phyloP scores from a whole-genome alignment of 2,113 vertebrate genomes.

The Myanophis thanlyinensis region DNA sequence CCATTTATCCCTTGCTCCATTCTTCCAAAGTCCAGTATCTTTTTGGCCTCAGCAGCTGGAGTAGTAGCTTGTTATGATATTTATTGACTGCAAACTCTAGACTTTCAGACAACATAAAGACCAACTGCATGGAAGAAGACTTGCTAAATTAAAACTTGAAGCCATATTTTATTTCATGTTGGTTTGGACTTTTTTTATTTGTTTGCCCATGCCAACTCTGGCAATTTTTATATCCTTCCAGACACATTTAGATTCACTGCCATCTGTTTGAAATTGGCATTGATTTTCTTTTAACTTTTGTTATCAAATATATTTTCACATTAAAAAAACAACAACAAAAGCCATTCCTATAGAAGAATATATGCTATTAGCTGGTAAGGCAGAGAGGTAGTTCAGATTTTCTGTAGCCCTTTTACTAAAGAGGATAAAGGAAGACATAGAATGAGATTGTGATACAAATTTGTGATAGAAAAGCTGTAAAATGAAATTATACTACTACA shows the following conservation, averaged over 20 bases:
- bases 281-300: neutral
- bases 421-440: neutral
- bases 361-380: neutral
- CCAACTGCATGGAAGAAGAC: neutral
- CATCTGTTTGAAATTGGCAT: conserved; percentile 7
- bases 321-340: neutral
- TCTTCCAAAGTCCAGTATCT: neutral
- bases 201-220: neutral
- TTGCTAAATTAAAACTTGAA: neutral
- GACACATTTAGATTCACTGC: neutral
- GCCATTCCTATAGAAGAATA: neutral
- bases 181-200: neutral
- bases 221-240: neutral
- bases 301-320: conserved; percentile 9
- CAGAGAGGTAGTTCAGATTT: neutral
- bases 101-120: neutral
- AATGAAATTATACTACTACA: neutral
- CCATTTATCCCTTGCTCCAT: neutral
- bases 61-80: neutral
- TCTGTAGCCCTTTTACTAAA: neutral
- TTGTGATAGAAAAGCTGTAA: neutral
- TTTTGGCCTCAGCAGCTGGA: neutral
- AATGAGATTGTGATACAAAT: neutral
- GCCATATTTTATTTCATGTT: neutral
- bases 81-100: neutral